Evolutionary conservation across 2,888 invertebrate species (phyloP).

Genomic region (Lochmaea crataegi): DNA sequence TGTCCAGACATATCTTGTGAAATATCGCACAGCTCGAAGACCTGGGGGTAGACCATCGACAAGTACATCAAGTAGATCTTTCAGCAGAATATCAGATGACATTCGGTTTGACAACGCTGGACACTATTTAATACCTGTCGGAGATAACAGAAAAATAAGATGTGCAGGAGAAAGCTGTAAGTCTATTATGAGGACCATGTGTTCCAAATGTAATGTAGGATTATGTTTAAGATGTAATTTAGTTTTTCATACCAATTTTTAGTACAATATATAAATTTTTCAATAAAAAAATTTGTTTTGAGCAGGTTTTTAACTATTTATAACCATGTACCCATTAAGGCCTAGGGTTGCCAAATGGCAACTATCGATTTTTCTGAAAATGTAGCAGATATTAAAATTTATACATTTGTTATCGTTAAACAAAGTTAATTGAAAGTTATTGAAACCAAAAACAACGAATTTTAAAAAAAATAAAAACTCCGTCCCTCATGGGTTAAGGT

Average conservation of each 20-base stretch:
- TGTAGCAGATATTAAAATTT: too few species aligned
- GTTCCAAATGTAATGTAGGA: not conserved
- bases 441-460: too few species aligned
- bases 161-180: constrained; percentile 4
- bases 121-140: constrained; percentile 11
- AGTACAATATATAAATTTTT: not conserved
- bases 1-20: constrained; percentile 24
- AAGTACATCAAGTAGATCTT: constrained; percentile 10
- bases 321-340: not conserved
- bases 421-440: too few species aligned
- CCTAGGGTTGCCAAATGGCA: not conserved
- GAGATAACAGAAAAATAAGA: constrained; percentile 8
- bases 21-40: constrained; percentile 15
- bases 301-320: not conserved
- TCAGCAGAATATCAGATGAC: constrained; percentile 21
- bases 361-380: not conserved
- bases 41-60: constrained; percentile 20
- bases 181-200: not conserved
- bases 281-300: not conserved
- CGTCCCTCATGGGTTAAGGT: too few species aligned
- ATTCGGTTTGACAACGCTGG: constrained; percentile 25
- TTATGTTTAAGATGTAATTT: not conserved
- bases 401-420: too few species aligned
- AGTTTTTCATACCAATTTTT: not conserved
- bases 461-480: too few species aligned